phyloP scores from a whole-genome alignment of 2,888 invertebrate genomes.

The Melolontha melolontha region DNA sequence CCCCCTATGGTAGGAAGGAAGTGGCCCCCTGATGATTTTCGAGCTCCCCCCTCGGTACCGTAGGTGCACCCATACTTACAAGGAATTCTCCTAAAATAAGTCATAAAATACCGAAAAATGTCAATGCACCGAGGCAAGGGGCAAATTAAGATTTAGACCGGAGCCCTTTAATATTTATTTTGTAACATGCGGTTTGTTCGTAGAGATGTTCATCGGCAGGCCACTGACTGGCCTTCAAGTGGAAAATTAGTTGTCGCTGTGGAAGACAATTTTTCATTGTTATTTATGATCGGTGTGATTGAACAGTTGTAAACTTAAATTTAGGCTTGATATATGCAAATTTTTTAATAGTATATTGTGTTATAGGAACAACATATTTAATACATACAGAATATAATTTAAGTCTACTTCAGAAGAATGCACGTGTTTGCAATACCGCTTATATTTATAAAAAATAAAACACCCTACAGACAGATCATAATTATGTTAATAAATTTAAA shows the following conservation, averaged over 20 bases:
- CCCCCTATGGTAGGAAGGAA: conserved; percentile 56
- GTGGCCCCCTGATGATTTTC: conserved; percentile 49
- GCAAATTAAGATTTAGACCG: conserved; percentile 55
- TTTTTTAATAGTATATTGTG: background rate
- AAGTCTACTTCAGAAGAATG: too few relatives aligned
- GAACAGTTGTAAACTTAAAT: conserved; percentile 8
- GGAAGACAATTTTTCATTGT: background rate
- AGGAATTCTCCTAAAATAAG: conserved; percentile 52
- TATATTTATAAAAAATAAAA: too few relatives aligned
- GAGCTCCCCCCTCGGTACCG: conserved; percentile 38
- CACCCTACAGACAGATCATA: too few relatives aligned
- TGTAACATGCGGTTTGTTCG: conserved; percentile 6
- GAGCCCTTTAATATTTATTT: conserved; percentile 14
- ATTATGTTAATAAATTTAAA: too few relatives aligned
- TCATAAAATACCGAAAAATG: conserved; percentile 57
- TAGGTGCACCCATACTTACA: conserved; percentile 29
- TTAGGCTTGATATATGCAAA: background rate
- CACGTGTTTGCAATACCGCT: too few relatives aligned
- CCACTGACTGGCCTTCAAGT: conserved; percentile 1
- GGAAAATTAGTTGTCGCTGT: conserved; percentile 14
- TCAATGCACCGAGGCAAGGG: conserved; percentile 49
- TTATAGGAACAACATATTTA: too few relatives aligned
- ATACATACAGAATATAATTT: too few relatives aligned
- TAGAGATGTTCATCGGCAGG: conserved; percentile 22
- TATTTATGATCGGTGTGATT: conserved; percentile 17